phyloP scores from a whole-genome alignment of 2,888 invertebrate species.

The Thymelicus lineola region DNA sequence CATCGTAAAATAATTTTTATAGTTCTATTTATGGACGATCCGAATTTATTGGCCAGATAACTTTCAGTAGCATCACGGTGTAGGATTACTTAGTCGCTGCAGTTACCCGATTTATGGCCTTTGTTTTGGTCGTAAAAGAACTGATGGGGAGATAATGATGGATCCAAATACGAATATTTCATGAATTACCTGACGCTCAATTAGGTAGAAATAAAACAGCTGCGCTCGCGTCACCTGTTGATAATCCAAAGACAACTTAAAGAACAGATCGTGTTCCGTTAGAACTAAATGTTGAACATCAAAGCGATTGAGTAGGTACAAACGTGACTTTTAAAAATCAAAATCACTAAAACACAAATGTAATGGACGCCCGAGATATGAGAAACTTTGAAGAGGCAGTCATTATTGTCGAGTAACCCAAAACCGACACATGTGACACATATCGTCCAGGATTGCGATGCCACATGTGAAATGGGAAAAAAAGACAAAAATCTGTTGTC shows the following conservation, averaged over 20 bases:
- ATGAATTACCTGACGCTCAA: slow-evolving; percentile 49
- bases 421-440: slow-evolving; percentile 84
- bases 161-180: slow-evolving; percentile 37
- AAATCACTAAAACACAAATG: slow-evolving; percentile 63
- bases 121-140: slow-evolving; percentile 56
- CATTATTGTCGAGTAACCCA: slow-evolving; percentile 80
- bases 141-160: slow-evolving; percentile 42
- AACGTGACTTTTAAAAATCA: slow-evolving; percentile 64
- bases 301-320: slow-evolving; percentile 66
- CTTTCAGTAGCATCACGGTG: slow-evolving; percentile 74
- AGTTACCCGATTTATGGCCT: slow-evolving; percentile 58
- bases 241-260: slow-evolving; percentile 49
- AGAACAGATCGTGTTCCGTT: slow-evolving; percentile 64
- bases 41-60: slow-evolving; percentile 80
- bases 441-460: slow-evolving; percentile 84
- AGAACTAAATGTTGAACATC: slow-evolving; percentile 69
- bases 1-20: slow-evolving; percentile 82
- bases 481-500: slow-evolving; percentile 83
- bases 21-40: slow-evolving; percentile 77
- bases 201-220: slow-evolving; percentile 50
- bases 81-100: slow-evolving; percentile 63
- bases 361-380: slow-evolving; percentile 70
- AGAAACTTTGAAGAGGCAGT: slow-evolving; percentile 78
- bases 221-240: slow-evolving; percentile 67
- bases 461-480: slow-evolving; percentile 82